These are phyloP conservation scores for Falco berigora DNA, from an alignment of 2,797 vertebrate genomes.

Conservation along the genomic window DNA sequence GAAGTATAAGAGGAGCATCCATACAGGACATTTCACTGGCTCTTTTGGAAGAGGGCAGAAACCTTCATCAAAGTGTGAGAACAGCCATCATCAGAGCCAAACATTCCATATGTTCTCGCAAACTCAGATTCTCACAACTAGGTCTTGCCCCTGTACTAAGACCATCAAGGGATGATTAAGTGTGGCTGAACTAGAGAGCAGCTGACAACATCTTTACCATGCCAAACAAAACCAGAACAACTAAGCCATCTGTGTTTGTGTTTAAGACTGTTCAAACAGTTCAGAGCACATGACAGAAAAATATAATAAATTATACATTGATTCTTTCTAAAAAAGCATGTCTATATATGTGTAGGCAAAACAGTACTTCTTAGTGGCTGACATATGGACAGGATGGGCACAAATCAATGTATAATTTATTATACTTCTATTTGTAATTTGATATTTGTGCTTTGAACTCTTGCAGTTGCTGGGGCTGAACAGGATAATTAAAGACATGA, in stretches of 20 bases:
- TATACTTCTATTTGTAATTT: background rate
- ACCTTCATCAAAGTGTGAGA: background rate
- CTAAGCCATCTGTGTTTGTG: conserved; percentile 46
- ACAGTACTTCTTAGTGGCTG: background rate
- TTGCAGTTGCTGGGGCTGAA: background rate
- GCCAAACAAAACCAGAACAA: conserved; percentile 32
- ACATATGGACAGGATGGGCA: background rate
- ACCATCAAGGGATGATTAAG: conserved; percentile 29
- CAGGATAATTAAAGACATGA: background rate
- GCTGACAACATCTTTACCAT: background rate
- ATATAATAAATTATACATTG: background rate
- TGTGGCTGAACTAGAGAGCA: conserved; percentile 4
- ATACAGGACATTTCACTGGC: background rate
- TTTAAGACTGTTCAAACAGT: conserved; percentile 21
- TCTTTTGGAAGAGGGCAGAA: background rate
- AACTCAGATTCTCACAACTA: background rate
- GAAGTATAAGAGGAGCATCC: background rate
- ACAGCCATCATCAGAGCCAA: conserved; percentile 19
- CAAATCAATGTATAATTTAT: conserved; percentile 12
- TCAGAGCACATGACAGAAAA: background rate
- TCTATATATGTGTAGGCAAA: background rate
- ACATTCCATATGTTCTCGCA: conserved; percentile 16
- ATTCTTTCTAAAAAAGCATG: background rate
- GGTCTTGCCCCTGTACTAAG: background rate
- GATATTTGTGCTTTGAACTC: background rate